A percentile compares a stretch with the other conserved stretches of the same genome.
Conservation (phyloP, 2,113 vertebrate genomes). For the Muscicapa adusta region DNA sequence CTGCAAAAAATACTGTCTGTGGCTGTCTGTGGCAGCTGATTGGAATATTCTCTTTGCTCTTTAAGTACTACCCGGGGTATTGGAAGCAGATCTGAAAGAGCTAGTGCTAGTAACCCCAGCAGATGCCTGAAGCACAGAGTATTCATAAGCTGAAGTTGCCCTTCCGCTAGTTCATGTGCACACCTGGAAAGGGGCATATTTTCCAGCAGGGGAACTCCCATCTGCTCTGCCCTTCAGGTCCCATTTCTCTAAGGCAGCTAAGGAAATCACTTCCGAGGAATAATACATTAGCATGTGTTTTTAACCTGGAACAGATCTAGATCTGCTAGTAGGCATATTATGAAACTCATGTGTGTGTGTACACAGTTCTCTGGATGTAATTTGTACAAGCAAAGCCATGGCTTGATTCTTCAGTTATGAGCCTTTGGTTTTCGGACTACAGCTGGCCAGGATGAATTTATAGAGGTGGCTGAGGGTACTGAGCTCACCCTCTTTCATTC, state of each 20-base stretch:
- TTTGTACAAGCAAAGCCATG: conserved; percentile 7
- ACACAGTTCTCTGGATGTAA: neutral
- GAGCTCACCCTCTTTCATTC: neutral
- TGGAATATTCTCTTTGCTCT: conserved; percentile 39
- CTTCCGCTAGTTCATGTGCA: neutral
- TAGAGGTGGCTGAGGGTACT: neutral
- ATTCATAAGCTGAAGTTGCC: conserved; percentile 17
- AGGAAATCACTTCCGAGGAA: conserved; percentile 30
- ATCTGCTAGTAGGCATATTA: conserved; percentile 14
- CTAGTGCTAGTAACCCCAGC: conserved; percentile 17
- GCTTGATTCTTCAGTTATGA: neutral
- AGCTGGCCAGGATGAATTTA: neutral
- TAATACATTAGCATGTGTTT: conserved; percentile 51
- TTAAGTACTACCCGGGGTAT: neutral
- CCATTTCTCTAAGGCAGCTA: conserved; percentile 38
- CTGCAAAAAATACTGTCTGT: conserved; percentile 24
- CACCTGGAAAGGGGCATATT: conserved; percentile 45
- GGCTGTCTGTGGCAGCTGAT: conserved; percentile 18
- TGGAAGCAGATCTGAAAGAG: conserved; percentile 59
- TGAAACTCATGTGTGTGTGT: conserved; percentile 20
- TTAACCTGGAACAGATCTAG: conserved; percentile 57
- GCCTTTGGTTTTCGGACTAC: neutral
- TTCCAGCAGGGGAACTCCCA: conserved; percentile 34
- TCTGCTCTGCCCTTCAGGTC: conserved; percentile 38
- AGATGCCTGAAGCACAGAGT: conserved; percentile 8